Conservation (phyloP, 2,113 vertebrate genomes). For the Pedetes capensis region DNA sequence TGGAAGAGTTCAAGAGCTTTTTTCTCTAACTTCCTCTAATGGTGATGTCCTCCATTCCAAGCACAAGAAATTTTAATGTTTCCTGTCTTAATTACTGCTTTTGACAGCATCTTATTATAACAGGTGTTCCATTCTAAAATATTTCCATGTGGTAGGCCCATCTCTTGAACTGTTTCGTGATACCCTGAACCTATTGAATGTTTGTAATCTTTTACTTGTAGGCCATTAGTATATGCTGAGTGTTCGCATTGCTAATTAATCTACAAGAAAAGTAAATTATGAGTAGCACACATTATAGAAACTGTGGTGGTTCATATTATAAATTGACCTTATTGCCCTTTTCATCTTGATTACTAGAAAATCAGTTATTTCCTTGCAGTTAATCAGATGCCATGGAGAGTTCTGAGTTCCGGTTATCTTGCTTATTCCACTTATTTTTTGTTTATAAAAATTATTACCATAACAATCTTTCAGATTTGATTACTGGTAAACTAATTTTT, state of each 20-base stretch:
- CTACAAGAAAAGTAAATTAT: conserved; percentile 48
- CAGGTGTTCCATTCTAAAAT: neutral
- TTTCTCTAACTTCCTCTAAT: neutral
- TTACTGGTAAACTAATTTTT: conserved; percentile 52
- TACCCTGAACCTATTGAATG: neutral
- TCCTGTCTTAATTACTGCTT: neutral
- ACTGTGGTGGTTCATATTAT: conserved; percentile 17
- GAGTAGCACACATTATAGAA: neutral
- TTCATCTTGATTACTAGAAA: conserved; percentile 62
- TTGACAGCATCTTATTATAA: neutral
- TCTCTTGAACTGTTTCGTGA: neutral
- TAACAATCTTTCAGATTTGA: conserved; percentile 1
- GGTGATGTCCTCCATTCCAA: neutral
- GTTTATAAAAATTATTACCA: conserved; percentile 20
- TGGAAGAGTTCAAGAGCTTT: neutral
- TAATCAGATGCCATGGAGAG: conserved; percentile 64
- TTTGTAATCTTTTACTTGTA: conserved; percentile 5
- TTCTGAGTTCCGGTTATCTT: conserved; percentile 41
- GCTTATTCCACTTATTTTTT: conserved; percentile 63
- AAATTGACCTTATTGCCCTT: conserved; percentile 63
- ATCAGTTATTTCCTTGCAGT: conserved; percentile 74
- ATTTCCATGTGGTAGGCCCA: neutral
- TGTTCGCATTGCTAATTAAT: conserved; percentile 52
- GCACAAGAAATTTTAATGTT: neutral
- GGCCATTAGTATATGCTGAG: conserved; percentile 62